phyloP scores from a whole-genome alignment of 2,113 vertebrate species.

The Morone saxatilis region DNA sequence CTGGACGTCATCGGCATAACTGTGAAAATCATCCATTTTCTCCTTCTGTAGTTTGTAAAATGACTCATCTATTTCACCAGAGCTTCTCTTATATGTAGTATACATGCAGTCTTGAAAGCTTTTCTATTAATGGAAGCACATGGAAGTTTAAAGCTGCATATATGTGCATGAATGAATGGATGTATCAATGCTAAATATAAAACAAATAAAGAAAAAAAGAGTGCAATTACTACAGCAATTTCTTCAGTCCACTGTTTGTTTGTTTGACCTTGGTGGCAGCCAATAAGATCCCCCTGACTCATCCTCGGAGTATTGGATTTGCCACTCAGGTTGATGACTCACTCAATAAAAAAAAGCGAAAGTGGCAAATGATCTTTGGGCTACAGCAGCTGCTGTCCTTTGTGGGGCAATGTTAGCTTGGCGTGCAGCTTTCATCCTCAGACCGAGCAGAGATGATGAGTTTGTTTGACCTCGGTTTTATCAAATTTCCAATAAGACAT shows the following conservation, averaged over 20 bases:
- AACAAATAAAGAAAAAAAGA: background rate
- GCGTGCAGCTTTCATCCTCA: conserved; percentile 22
- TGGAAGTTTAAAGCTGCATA: background rate
- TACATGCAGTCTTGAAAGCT: background rate
- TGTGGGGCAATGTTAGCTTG: conserved; percentile 7
- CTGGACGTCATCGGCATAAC: no score
- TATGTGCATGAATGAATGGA: background rate
- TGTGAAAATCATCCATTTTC: no score
- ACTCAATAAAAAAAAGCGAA: conserved; percentile 47
- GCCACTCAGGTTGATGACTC: conserved; percentile 42
- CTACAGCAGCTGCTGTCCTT: conserved; percentile 37
- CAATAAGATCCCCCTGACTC: conserved; percentile 36
- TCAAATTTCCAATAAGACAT: conserved; percentile 44
- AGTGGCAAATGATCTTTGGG: conserved; percentile 42
- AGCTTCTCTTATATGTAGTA: no score
- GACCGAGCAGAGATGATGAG: conserved; percentile 30
- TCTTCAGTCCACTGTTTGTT: conserved; percentile 24
- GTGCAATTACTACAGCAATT: background rate
- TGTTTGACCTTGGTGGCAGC: conserved; percentile 52
- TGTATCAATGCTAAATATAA: background rate
- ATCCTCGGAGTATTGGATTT: conserved; percentile 43
- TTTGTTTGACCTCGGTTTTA: conserved; percentile 50
- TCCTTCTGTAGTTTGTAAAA: no score
- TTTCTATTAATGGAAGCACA: background rate
- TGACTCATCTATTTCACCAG: no score